Evolutionary conservation across 2,797 vertebrate genomes (phyloP), one percentile per base, ranked within the genome.

Genomic region (Silurus aristotelis): DNA sequence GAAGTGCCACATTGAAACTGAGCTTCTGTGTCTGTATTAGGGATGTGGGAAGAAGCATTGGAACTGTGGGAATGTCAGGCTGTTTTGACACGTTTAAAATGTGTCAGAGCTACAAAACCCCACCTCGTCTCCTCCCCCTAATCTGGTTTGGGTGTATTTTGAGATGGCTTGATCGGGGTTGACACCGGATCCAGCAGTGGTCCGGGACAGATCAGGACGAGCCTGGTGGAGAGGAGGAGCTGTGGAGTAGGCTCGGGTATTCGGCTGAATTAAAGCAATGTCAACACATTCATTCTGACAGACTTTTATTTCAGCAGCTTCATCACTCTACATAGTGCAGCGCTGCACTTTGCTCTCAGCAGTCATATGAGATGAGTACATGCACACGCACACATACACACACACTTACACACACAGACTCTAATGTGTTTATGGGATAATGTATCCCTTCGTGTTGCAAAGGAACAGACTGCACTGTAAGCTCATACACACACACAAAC

Each of bases 261-360:
- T 93, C 89, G 85, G 84, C 88, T 93, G 92, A 93, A 92, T 94
- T 92, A 93, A 94, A 92, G 92, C 83, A n/a, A 91, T 92, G 93
- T 95, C 94, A 94, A 94, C 93, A 95, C 92, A 92, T 93, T 93
- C 86, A 82, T 85, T 87, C 89, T 89, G 83, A 91, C 92, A 90
- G 91, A 90, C 90, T 91, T 91, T 91, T 85, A 92, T 93, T 93
- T 93, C 92, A 93, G 90, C 90, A 89, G 89, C 90, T 91, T 91
- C 84, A 85, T 91, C 91, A 91, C 91, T 91, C 63, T 71, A 80
- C 86, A 83, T 67, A 81, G 77, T 81, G 82, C 83, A 81, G 78
- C 14, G 20, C 68, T 75, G 82, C 82, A 75, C 82, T 84, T 66
- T 55, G 48, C 71, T 75, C 79, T 84, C 27, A 46, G 63, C 79